A percentile compares a stretch with the other conserved stretches of the same genome.
Conservation (phyloP, 2,113 vertebrate genomes). For the Colossoma macropomum region DNA sequence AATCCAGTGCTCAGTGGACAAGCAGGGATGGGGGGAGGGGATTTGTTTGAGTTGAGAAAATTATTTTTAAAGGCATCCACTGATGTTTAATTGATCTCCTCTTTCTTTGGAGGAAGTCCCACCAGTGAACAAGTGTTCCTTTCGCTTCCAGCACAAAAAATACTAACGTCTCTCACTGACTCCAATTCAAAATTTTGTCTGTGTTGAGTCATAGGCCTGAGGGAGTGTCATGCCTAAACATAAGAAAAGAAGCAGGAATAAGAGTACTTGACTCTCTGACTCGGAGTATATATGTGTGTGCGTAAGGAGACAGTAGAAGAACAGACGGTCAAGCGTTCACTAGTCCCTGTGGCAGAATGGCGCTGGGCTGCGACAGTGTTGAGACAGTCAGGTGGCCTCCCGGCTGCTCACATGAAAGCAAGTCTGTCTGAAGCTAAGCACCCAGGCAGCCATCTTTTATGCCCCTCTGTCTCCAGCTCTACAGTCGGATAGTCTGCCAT, state of each 20-base stretch:
- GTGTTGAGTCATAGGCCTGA: slow-evolving; percentile 48
- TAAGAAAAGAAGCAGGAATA: slow-evolving; percentile 41
- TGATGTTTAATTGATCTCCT: slow-evolving; percentile 64
- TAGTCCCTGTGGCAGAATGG: slow-evolving; percentile 8
- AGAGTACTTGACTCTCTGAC: slow-evolving; percentile 6
- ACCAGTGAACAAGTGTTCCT: slow-evolving; percentile 49
- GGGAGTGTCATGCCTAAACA: slow-evolving; percentile 63
- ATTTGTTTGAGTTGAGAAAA: slow-evolving; percentile 15
- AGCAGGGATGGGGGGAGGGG: not conserved
- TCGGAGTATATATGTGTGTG: not conserved
- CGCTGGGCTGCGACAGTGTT: slow-evolving; percentile 20
- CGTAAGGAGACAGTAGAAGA: not conserved
- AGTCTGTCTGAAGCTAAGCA: slow-evolving; percentile 18
- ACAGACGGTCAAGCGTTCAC: slow-evolving; percentile 35
- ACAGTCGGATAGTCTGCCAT: slow-evolving; percentile 51
- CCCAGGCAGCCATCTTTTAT: slow-evolving; percentile 50
- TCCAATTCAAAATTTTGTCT: slow-evolving; percentile 26
- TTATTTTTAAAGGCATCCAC: slow-evolving; percentile 53
- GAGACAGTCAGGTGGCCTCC: slow-evolving; percentile 27
- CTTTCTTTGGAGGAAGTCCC: slow-evolving; percentile 49
- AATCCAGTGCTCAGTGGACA: slow-evolving; percentile 1
- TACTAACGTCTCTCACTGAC: slow-evolving; percentile 50
- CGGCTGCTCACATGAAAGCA: slow-evolving; percentile 25
- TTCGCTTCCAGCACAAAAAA: not conserved
- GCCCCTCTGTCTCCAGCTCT: slow-evolving; percentile 34